These are phyloP conservation scores for Anguilla megastoma DNA, from an alignment of 2,797 vertebrate species.

Conservation along the genomic window DNA sequence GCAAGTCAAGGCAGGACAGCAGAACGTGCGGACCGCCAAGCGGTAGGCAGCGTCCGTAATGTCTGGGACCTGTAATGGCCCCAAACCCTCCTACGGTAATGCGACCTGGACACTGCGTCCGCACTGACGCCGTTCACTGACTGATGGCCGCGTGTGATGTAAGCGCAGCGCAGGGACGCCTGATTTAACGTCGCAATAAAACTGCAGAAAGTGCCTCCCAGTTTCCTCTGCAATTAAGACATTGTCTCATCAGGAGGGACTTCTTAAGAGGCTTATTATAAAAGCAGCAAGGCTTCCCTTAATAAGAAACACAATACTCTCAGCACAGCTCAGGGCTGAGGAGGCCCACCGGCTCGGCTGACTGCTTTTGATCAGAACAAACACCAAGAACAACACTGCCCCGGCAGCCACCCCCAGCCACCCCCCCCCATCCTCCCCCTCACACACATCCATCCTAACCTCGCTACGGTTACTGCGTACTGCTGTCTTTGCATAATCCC, in stretches of 20 bases:
- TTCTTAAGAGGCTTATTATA: conserved; percentile 24
- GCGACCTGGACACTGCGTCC: background rate
- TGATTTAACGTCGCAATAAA: conserved; percentile 10
- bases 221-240: conserved; percentile 14
- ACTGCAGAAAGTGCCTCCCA: background rate
- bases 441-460: background rate
- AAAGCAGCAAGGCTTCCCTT: conserved; percentile 9
- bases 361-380: background rate
- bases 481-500: background rate
- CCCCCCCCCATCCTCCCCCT: background rate
- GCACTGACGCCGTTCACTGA: background rate
- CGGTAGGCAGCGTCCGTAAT: background rate
- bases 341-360: background rate
- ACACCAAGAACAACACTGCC: background rate
- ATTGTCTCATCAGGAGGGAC: conserved; percentile 4
- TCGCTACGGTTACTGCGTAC: background rate
- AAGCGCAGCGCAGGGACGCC: background rate
- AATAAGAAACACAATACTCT: conserved; percentile 2
- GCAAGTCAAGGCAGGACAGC: background rate
- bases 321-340: background rate
- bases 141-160: background rate
- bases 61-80: background rate
- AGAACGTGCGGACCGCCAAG: background rate
- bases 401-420: background rate
- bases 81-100: background rate